A percentile compares a stretch with the other conserved stretches of the same genome.
phyloP scores from a whole-genome alignment of 2,888 invertebrate species.

The Torymus tubicola region DNA sequence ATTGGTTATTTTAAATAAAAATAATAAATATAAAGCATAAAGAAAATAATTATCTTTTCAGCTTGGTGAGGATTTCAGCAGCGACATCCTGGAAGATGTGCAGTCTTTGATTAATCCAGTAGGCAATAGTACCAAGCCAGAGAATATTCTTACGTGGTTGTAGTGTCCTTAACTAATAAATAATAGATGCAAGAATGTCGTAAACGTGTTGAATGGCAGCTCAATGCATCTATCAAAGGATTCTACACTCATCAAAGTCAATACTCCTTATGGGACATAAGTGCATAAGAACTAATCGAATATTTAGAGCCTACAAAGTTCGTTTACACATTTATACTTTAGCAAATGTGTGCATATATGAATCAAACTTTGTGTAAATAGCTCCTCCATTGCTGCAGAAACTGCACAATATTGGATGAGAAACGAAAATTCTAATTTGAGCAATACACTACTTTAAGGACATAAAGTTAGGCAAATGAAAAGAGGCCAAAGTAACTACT shows the following conservation, averaged over 20 bases:
- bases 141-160: conserved; percentile 92
- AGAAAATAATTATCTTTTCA: conserved; percentile 74
- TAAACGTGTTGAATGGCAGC: conserved; percentile 40
- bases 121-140: conserved; percentile 87
- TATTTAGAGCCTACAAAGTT: conserved; percentile 55
- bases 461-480: conserved; percentile 47
- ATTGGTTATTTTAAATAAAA: too few relatives aligned
- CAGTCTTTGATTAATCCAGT: conserved; percentile 91
- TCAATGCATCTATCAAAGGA: conserved; percentile 56
- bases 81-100: conserved; percentile 91
- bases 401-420: conserved; percentile 26
- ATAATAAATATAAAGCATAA: too few relatives aligned
- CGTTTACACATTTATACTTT: conserved; percentile 49
- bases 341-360: conserved; percentile 46
- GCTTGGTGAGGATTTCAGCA: conserved; percentile 91
- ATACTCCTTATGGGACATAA: conserved; percentile 59
- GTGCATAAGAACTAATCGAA: conserved; percentile 58
- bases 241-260: conserved; percentile 48
- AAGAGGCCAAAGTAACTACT: conserved; percentile 56
- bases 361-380: conserved; percentile 58
- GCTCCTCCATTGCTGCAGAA: conserved; percentile 38
- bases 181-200: conserved; percentile 41
- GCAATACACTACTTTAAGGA: conserved; percentile 56
- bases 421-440: conserved; percentile 48
- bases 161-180: conserved; percentile 74